A percentile compares a stretch with the other conserved stretches of the same genome.
phyloP scores from a whole-genome alignment of 2,888 invertebrate species.

The Dusona sp. region DNA sequence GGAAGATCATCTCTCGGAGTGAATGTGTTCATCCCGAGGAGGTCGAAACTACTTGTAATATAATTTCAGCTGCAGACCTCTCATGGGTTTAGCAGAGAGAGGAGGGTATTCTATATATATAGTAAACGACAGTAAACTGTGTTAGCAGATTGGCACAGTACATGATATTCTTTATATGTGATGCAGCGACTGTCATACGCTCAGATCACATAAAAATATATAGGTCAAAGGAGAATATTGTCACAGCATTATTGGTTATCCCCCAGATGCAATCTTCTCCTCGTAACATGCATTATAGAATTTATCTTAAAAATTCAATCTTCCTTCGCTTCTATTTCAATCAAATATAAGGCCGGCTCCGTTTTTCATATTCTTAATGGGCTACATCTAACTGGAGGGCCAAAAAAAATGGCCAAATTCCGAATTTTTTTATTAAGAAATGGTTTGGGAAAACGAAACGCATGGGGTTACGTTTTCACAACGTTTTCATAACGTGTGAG shows the following conservation, averaged over 20 bases:
- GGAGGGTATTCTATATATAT: neutral
- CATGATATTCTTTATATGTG: slow-evolving; percentile 9
- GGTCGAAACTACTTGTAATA: slow-evolving; percentile 73
- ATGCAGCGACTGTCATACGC: neutral
- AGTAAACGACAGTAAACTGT: slow-evolving; percentile 50
- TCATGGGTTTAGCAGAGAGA: slow-evolving; percentile 27
- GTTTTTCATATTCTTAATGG: neutral
- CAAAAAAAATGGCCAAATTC: no score
- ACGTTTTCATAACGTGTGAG: no score
- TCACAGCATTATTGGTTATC: neutral
- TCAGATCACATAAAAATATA: neutral
- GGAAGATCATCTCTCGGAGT: slow-evolving; percentile 32
- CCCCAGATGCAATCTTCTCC: neutral
- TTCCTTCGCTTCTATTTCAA: no score
- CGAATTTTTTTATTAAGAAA: no score
- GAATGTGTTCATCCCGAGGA: slow-evolving; percentile 45
- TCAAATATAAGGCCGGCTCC: no score
- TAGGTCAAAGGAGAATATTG: neutral
- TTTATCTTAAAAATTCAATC: neutral
- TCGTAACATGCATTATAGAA: neutral
- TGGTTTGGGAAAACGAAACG: no score
- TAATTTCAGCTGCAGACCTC: slow-evolving; percentile 79
- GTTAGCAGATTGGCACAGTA: slow-evolving; percentile 52
- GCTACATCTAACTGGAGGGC: no score
- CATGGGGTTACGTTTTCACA: no score